Conservation (phyloP, 2,797 vertebrate genomes). For the Menidia menidia region DNA sequence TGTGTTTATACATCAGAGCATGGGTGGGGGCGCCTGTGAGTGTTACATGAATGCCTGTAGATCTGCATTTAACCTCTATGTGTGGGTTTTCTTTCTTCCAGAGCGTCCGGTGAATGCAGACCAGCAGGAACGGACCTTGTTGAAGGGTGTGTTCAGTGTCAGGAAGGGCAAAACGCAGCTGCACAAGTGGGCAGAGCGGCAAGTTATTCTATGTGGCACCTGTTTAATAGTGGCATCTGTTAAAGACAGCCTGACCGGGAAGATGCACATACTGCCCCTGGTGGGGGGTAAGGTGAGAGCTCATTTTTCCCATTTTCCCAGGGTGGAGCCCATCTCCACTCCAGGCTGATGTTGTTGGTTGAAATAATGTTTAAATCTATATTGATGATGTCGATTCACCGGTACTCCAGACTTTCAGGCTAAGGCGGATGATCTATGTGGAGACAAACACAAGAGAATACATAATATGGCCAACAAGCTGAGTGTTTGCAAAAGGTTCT, state of each 20-base stretch:
- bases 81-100: conserved; percentile 60
- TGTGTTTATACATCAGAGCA: conserved; percentile 40
- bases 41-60: conserved; percentile 19
- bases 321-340: conserved; percentile 7
- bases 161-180: conserved; percentile 97
- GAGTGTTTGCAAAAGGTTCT: no score
- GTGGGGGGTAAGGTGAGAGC: conserved; percentile 93
- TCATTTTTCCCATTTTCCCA: conserved; percentile 25
- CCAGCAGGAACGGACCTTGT: conserved; percentile 90
- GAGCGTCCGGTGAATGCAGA: conserved; percentile 91
- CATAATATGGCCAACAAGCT: no score
- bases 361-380: no score
- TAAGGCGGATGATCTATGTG: no score
- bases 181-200: conserved; percentile 97
- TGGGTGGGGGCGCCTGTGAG: conserved; percentile 3
- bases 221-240: conserved; percentile 96
- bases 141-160: conserved; percentile 93
- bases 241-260: conserved; percentile 95
- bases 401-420: no score
- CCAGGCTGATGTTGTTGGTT: not conserved
- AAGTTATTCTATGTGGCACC: conserved; percentile 95
- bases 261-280: conserved; percentile 96
- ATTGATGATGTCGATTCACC: no score
- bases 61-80: conserved; percentile 28
- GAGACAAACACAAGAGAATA: no score